Conservation (phyloP, 2,113 vertebrate species). For the Diadophis punctatus region DNA sequence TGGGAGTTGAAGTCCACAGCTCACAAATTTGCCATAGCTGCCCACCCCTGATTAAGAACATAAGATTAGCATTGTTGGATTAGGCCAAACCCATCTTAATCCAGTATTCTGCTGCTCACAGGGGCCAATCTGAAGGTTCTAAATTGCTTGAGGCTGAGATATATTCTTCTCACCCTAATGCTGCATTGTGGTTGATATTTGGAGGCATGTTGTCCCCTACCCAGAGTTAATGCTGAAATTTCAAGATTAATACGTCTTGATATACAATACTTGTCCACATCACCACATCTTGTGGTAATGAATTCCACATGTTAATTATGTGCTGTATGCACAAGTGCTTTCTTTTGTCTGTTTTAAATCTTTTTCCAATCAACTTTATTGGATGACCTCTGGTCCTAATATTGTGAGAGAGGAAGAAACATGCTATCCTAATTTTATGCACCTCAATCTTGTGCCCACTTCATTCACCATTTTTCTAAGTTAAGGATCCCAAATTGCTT, state of each 20-base stretch:
- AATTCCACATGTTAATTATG: background rate
- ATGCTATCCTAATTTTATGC: background rate
- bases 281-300: background rate
- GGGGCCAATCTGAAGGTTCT: background rate
- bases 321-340: background rate
- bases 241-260: background rate
- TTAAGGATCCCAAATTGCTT: background rate
- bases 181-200: background rate
- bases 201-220: background rate
- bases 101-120: background rate
- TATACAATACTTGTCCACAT: background rate
- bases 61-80: background rate
- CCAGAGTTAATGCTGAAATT: background rate
- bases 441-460: background rate
- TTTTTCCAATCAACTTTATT: background rate
- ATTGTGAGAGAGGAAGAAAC: background rate
- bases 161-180: background rate
- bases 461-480: background rate
- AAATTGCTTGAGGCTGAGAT: background rate
- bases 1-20: background rate
- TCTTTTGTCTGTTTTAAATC: background rate
- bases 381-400: background rate
- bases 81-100: background rate
- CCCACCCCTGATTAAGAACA: background rate
- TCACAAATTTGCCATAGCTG: background rate